These are phyloP conservation scores for Microhierax caerulescens DNA, from an alignment of 2,797 vertebrate genomes.

Conservation along the genomic window DNA sequence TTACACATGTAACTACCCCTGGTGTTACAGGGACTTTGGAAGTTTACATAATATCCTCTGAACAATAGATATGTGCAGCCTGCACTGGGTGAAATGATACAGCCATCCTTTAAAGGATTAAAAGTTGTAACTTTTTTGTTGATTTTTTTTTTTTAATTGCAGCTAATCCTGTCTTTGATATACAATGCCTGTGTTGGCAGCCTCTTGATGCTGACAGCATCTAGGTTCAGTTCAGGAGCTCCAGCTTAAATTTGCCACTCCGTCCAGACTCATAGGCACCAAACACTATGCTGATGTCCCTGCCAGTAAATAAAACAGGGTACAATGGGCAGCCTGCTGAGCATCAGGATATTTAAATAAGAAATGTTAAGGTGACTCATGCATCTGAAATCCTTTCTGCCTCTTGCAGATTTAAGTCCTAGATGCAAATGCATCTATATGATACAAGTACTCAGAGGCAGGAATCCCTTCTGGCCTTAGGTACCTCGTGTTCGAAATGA, in stretches of 20 bases:
- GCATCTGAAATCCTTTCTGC: background rate
- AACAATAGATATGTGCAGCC: background rate
- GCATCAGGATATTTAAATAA: background rate
- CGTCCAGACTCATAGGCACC: constrained; percentile 15
- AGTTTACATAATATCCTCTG: constrained; percentile 40
- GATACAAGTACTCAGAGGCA: background rate
- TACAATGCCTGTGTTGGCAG: constrained; percentile 1
- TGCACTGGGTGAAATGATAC: background rate
- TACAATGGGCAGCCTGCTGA: background rate
- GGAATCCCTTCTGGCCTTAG: background rate
- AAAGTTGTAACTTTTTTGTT: background rate
- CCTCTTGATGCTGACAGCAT: background rate
- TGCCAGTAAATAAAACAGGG: constrained; percentile 13
- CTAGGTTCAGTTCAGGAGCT: background rate
- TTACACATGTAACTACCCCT: constrained; percentile 45
- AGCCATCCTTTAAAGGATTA: constrained; percentile 25
- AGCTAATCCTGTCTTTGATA: constrained; percentile 17
- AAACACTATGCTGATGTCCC: background rate
- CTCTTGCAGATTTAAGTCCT: background rate
- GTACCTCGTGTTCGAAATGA: background rate
- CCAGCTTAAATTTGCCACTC: background rate
- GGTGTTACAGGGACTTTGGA: background rate
- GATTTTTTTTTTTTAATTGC: background rate
- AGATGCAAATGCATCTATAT: background rate
- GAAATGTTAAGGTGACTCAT: background rate